Conservation (phyloP, 1,140 invertebrate species). For the Ladona fulva region DNA sequence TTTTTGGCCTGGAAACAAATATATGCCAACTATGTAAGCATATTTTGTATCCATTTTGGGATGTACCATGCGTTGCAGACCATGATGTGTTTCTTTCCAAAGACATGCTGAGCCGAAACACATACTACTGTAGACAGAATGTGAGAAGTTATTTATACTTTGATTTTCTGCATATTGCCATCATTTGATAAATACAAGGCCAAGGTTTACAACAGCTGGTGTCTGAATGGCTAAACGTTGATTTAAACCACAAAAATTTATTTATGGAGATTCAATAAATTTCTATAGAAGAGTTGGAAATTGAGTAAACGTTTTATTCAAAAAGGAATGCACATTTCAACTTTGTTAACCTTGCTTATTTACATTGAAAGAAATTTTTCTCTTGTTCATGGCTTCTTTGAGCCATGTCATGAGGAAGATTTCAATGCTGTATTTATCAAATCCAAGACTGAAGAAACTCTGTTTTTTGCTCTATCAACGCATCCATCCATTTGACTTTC, state of each 20-base stretch:
- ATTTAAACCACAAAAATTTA: constrained; percentile 17
- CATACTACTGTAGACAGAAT: constrained; percentile 14
- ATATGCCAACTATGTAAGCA: not conserved
- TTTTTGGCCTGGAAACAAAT: not conserved
- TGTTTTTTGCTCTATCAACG: constrained; percentile 32
- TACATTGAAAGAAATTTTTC: not conserved
- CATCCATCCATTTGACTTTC: constrained; percentile 33
- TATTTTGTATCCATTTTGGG: constrained; percentile 10
- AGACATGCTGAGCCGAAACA: not conserved
- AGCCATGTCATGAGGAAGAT: constrained; percentile 13
- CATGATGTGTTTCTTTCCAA: constrained; percentile 13
- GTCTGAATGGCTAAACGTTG: constrained; percentile 1
- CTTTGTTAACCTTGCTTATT: too few relatives aligned
- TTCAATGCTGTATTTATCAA: constrained; percentile 28
- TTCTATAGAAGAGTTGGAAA: constrained; percentile 20
- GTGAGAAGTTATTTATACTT: constrained; percentile 11
- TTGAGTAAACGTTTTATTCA: not conserved
- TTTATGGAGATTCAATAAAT: constrained; percentile 19
- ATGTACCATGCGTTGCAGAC: not conserved
- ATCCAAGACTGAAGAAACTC: constrained; percentile 33
- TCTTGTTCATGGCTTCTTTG: not conserved
- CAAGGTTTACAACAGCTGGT: constrained; percentile 7
- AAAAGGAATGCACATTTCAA: not conserved
- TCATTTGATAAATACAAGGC: constrained; percentile 14
- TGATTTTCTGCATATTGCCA: constrained; percentile 13